phyloP scores from a whole-genome alignment of 2,888 invertebrate genomes.

The Oscheius sp. region DNA sequence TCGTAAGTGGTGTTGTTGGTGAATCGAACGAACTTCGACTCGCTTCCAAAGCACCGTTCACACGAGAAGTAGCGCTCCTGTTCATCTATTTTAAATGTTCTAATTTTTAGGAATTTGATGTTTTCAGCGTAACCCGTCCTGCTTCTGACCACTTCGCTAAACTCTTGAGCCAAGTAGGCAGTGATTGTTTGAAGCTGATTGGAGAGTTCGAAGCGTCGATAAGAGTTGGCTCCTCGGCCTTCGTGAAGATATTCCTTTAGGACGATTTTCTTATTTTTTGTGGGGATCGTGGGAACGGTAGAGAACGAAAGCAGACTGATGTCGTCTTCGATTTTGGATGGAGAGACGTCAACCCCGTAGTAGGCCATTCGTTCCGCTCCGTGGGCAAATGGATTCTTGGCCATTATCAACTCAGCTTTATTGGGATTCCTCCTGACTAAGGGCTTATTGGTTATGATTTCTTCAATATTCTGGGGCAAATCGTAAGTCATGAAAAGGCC shows the following conservation, averaged over 20 bases:
- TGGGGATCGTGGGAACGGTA: too few species aligned
- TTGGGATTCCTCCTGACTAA: conserved; percentile 8
- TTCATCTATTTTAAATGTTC: background rate
- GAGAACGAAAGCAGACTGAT: too few species aligned
- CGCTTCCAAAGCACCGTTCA: background rate
- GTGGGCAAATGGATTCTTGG: background rate
- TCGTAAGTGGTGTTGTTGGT: background rate
- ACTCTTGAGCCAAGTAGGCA: conserved; percentile 17
- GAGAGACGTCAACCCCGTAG: conserved; percentile 18
- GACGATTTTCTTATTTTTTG: background rate
- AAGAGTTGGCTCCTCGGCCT: conserved; percentile 10
- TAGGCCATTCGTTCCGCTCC: conserved; percentile 19
- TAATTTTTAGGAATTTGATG: background rate
- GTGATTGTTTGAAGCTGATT: conserved; percentile 31
- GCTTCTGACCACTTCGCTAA: background rate
- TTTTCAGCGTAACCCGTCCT: background rate
- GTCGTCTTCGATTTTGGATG: background rate
- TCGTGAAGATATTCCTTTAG: conserved; percentile 3
- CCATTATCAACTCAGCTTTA: conserved; percentile 1
- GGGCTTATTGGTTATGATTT: background rate
- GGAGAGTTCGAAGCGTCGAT: conserved; percentile 20
- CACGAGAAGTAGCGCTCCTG: background rate
- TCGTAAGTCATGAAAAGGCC: conserved; percentile 3
- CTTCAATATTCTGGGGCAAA: conserved; percentile 2
- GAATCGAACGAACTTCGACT: background rate